These are phyloP conservation scores for Tipula lateralis DNA, from an alignment of 2,888 invertebrate genomes.

Conservation along the genomic window DNA sequence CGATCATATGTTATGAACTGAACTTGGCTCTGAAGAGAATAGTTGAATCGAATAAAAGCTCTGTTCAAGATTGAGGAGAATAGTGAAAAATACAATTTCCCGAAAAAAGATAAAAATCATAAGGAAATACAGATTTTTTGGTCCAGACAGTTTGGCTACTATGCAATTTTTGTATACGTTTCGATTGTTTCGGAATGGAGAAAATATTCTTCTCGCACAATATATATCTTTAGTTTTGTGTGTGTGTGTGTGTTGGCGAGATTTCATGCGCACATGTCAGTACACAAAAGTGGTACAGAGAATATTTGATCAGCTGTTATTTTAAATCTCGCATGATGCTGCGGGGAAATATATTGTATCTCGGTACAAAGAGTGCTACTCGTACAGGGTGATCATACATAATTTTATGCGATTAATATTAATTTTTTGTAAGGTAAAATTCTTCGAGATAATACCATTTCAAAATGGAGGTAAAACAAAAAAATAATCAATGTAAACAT, in stretches of 20 bases:
- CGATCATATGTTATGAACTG: slow-evolving; percentile 27
- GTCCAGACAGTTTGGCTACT: slow-evolving; percentile 28
- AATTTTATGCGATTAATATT: background rate
- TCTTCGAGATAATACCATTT: background rate
- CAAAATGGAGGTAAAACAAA: background rate
- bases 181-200: background rate
- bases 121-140: background rate
- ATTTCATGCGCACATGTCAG: background rate
- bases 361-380: background rate
- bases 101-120: background rate
- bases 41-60: background rate
- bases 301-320: background rate
- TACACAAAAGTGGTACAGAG: background rate
- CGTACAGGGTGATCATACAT: background rate
- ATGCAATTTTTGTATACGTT: background rate
- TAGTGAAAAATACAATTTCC: background rate
- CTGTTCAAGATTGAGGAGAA: background rate
- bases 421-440: background rate
- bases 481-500: background rate
- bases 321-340: background rate
- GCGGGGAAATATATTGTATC: background rate
- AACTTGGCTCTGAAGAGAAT: slow-evolving; percentile 25
- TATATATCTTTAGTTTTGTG: background rate
- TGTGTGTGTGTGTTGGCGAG: background rate
- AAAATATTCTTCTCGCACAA: background rate